Percentiles rank a stretch among this genome's conserved stretches.
Conservation (phyloP, 2,797 vertebrate genomes). For the Mico argentatus region DNA sequence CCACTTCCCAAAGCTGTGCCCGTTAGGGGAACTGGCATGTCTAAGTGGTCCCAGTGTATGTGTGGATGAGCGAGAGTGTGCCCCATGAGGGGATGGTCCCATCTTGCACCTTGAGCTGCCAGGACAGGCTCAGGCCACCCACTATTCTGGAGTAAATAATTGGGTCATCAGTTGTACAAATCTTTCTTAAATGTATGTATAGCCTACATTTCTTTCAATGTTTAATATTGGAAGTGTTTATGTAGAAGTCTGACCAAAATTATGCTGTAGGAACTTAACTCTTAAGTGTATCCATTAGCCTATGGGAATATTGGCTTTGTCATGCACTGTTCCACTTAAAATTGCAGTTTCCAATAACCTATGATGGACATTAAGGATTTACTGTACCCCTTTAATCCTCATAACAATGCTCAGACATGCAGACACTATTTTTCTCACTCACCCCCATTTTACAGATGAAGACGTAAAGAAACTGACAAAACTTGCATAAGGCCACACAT, state of each 20-base stretch:
- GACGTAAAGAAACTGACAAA: not conserved
- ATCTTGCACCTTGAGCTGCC: not conserved
- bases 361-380: not conserved
- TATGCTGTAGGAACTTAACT: not conserved
- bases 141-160: not conserved
- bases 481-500: not conserved
- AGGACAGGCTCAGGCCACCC: not conserved
- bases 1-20: not conserved
- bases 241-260: not conserved
- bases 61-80: no score
- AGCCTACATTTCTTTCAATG: not conserved
- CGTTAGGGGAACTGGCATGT: not conserved
- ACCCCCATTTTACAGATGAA: not conserved
- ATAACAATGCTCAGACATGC: not conserved
- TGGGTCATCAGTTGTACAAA: not conserved
- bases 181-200: not conserved
- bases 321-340: not conserved
- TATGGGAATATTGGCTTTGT: not conserved
- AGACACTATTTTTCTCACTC: not conserved
- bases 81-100: not conserved
- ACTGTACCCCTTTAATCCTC: not conserved
- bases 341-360: not conserved
- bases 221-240: not conserved
- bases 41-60: not conserved
- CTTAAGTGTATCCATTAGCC: not conserved